Percentiles rank a stretch among this genome's conserved stretches.
Conservation (phyloP, 2,113 vertebrate species). For the Bothrops jararaca region DNA sequence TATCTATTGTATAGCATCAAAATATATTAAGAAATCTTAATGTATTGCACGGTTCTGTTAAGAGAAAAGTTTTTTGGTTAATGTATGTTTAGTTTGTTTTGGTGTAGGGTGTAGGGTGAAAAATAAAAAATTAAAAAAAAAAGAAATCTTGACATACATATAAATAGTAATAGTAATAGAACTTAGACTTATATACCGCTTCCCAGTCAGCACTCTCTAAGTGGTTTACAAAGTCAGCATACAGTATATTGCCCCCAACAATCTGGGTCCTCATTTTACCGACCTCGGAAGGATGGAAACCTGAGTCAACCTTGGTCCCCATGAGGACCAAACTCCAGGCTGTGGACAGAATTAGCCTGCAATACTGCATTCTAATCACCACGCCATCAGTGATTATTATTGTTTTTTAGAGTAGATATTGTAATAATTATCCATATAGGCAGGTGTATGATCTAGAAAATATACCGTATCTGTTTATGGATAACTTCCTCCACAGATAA, state of each 20-base stretch:
- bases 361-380: neutral
- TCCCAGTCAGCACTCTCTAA: neutral
- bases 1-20: neutral
- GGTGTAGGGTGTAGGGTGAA: no score
- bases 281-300: neutral
- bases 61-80: no score
- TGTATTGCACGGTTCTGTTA: no score
- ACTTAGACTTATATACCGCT: neutral
- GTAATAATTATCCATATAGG: neutral
- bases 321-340: no score
- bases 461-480: neutral
- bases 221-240: neutral
- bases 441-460: neutral
- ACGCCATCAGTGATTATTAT: neutral
- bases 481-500: neutral
- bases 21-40: neutral
- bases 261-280: neutral
- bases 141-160: neutral
- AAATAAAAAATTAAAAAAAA: no score
- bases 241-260: neutral
- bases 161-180: neutral
- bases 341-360: neutral
- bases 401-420: neutral
- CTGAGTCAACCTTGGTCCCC: neutral
- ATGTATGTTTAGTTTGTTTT: no score